A percentile compares a stretch with the other conserved stretches of the same genome.
phyloP scores from a whole-genome alignment of 2,888 invertebrate species.

The Pristionchus fissidentatus region DNA sequence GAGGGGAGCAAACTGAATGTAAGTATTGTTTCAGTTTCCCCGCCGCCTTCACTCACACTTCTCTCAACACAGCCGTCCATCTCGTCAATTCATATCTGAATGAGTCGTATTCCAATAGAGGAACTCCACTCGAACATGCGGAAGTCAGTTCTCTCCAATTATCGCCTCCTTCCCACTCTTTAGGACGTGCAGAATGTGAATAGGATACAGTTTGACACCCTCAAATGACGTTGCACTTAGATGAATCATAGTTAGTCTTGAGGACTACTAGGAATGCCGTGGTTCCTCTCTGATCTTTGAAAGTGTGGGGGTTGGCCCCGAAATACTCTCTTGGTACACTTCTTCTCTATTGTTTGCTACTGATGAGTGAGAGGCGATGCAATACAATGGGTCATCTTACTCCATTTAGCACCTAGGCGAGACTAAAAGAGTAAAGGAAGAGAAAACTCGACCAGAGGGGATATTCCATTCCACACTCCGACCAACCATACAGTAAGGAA shows the following conservation, averaged over 20 bases:
- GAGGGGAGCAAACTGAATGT: background rate
- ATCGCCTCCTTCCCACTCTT: no score
- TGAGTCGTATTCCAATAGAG: constrained; percentile 61
- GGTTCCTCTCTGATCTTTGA: background rate
- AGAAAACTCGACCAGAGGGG: no score
- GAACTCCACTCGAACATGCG: constrained; percentile 56
- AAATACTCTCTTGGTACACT: background rate
- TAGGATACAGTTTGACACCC: no score
- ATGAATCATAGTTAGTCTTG: no score
- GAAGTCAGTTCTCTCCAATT: constrained; percentile 53
- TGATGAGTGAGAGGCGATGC: background rate
- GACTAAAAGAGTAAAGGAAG: background rate
- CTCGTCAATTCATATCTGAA: constrained; percentile 68
- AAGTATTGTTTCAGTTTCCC: constrained; percentile 36
- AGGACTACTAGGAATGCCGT: no score
- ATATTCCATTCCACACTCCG: no score
- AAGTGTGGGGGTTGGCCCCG: background rate
- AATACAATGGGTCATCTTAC: background rate
- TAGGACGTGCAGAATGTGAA: no score
- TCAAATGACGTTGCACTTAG: no score
- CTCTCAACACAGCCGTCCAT: constrained; percentile 70
- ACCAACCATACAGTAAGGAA: background rate
- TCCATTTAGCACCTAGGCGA: constrained; percentile 2
- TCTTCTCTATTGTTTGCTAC: constrained; percentile 5
- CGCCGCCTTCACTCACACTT: constrained; percentile 68